Evolutionary conservation across 2,797 vertebrate genomes (phyloP), one percentile per base, ranked within the genome.

Genomic region (Amazonetta brasiliensis): DNA sequence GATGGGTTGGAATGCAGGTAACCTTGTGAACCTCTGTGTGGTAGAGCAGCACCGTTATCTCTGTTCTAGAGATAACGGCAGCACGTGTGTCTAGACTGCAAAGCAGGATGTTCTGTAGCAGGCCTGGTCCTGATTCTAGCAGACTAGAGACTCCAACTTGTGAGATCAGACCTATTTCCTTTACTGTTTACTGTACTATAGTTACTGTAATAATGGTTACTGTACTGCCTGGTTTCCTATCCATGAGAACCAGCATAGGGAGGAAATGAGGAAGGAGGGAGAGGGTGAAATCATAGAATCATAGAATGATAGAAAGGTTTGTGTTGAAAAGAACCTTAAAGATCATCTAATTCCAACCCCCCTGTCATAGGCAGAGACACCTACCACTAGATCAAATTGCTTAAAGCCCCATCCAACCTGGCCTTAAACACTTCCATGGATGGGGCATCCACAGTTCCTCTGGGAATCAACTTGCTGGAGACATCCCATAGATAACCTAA

Each of bases 1-100:
- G 59, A 13, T 3, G 15, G 35, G 31, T 22, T 92, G 78, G 87
- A 90, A 85, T 90, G 86, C 64, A 80, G 72, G 37, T 28, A 85
- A 35, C 68, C 75, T 88, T 87, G 66, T 68, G 82, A 62, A 55
- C 60, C 9, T 20, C 23, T 6, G 0, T 30, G 5, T 39, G 41
- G 12, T 43, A 26, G 54, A 74, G 33, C 68, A 50, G 19, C 37
- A 54, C 21, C 0, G 0, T 84, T 90, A 84, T 84, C 86, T 86
- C 67, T 84, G 52, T 5, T 81, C 44, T 21, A 7, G 76, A 90
- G 71, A 9, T 79, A 74, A 62, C 0, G 0, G 35, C 83, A 31
- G 35, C 76, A 31, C 17, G 37, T 28, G 18, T 69, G 81, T 82
- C 84, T 59, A 69, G 71, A 55, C 55, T 79, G 33, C 12, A 41